Percentiles rank a stretch among this genome's conserved stretches.
These are phyloP conservation scores for Pelochelys cantorii DNA, from an alignment of 2,797 vertebrate genomes.

Conservation along the genomic window DNA sequence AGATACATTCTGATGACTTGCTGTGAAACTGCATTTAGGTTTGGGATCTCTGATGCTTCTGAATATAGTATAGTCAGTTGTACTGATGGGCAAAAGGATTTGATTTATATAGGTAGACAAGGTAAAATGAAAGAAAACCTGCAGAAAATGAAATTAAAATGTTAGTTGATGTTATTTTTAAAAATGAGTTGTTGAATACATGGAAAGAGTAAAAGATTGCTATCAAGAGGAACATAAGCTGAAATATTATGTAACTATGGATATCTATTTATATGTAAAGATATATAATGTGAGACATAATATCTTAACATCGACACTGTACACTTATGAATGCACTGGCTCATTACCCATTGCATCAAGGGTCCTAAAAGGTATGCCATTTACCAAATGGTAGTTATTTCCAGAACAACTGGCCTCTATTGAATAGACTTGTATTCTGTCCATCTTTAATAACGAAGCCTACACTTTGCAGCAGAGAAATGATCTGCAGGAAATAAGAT, in stretches of 20 bases:
- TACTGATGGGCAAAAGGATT: constrained; percentile 57
- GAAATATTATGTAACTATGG: constrained; percentile 40
- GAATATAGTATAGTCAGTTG: background rate
- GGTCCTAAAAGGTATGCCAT: constrained; percentile 80
- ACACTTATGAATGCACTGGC: constrained; percentile 64
- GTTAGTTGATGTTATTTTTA: constrained; percentile 30
- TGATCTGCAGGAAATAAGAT: constrained; percentile 76
- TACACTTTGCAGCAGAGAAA: constrained; percentile 74
- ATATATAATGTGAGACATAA: constrained; percentile 55
- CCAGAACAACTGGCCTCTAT: constrained; percentile 75
- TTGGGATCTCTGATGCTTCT: constrained; percentile 61
- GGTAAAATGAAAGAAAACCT: constrained; percentile 53
- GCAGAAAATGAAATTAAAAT: constrained; percentile 22
- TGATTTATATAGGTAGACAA: constrained; percentile 33
- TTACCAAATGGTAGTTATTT: constrained; percentile 84
- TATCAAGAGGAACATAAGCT: constrained; percentile 41
- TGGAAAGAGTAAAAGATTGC: constrained; percentile 42
- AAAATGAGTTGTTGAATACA: constrained; percentile 35
- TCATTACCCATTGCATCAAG: constrained; percentile 81
- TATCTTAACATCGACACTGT: constrained; percentile 76
- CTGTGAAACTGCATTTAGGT: constrained; percentile 65
- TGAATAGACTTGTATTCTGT: constrained; percentile 65
- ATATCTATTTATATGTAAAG: background rate
- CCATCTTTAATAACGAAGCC: constrained; percentile 77
- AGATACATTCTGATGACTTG: constrained; percentile 51